These are phyloP conservation scores for Silvanus unidentatus DNA, from an alignment of 2,888 invertebrate genomes.

Conservation along the genomic window DNA sequence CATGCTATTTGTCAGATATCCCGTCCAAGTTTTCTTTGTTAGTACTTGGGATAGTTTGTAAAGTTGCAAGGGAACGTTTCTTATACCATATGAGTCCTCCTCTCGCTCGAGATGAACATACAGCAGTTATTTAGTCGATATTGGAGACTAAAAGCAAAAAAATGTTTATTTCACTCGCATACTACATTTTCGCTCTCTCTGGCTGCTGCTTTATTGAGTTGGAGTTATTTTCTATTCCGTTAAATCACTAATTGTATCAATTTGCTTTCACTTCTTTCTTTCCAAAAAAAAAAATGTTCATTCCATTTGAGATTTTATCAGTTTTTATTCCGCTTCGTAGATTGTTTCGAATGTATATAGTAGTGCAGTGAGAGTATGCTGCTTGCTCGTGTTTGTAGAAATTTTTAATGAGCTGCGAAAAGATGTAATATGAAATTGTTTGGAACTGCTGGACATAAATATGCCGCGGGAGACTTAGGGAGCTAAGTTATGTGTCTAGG, in stretches of 20 bases:
- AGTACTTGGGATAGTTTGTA: conserved; percentile 10
- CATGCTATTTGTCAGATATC: conserved; percentile 11
- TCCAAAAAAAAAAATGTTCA: too few relatives aligned
- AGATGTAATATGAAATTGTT: conserved; percentile 35
- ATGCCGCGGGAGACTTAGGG: conserved; percentile 32
- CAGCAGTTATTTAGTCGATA: conserved; percentile 8
- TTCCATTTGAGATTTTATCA: too few relatives aligned
- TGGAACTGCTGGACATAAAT: conserved; percentile 36
- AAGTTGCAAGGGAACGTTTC: conserved; percentile 6
- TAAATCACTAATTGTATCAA: too few relatives aligned
- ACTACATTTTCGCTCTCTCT: too few relatives aligned
- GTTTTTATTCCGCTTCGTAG: too few relatives aligned
- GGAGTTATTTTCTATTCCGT: too few relatives aligned
- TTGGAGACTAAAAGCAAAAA: neutral
- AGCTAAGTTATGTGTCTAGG: conserved; percentile 38
- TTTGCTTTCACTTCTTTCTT: too few relatives aligned
- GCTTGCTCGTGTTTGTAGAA: too few relatives aligned
- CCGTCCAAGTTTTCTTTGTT: conserved; percentile 7
- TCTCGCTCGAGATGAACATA: neutral
- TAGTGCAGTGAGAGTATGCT: too few relatives aligned
- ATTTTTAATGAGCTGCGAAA: conserved; percentile 35
- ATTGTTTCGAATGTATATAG: too few relatives aligned
- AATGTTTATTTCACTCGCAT: too few relatives aligned
- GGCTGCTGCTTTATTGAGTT: too few relatives aligned
- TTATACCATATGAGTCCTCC: conserved; percentile 7